Evolutionary conservation across 2,888 invertebrate genomes (phyloP).

Genomic region (Rambutsinella grinnellia): DNA sequence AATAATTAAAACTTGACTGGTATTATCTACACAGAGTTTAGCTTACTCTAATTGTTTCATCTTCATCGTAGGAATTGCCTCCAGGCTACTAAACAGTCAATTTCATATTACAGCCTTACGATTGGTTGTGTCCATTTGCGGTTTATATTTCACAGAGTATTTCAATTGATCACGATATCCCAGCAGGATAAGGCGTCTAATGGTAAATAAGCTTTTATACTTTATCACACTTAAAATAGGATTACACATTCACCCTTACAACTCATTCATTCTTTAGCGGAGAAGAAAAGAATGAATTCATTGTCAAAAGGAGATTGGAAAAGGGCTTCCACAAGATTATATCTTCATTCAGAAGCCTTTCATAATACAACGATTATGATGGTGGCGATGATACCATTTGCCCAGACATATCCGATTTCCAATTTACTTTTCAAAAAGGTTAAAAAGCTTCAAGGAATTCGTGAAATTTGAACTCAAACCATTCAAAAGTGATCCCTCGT

Average conservation of each 20-base stretch:
- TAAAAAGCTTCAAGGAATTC: neutral
- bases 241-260: constrained; percentile 4
- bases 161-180: constrained; percentile 50
- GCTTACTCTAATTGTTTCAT: no score
- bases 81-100: no score
- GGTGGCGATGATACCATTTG: neutral
- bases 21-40: no score
- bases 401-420: constrained; percentile 8
- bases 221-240: constrained; percentile 45
- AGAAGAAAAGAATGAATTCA: neutral
- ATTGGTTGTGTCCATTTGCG: no score
- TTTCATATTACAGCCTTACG: no score
- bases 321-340: neutral
- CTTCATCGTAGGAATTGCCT: no score
- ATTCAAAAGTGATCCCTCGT: neutral
- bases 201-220: constrained; percentile 37
- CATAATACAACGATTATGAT: neutral
- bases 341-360: neutral
- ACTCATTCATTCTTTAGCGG: neutral
- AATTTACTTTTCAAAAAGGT: constrained; percentile 4
- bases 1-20: no score
- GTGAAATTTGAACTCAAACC: neutral
- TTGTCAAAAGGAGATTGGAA: neutral
- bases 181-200: constrained; percentile 42
- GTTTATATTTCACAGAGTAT: constrained; percentile 28